Evolutionary conservation across 2,113 vertebrate species (phyloP).

Genomic region (Coregonus clupeaformis): DNA sequence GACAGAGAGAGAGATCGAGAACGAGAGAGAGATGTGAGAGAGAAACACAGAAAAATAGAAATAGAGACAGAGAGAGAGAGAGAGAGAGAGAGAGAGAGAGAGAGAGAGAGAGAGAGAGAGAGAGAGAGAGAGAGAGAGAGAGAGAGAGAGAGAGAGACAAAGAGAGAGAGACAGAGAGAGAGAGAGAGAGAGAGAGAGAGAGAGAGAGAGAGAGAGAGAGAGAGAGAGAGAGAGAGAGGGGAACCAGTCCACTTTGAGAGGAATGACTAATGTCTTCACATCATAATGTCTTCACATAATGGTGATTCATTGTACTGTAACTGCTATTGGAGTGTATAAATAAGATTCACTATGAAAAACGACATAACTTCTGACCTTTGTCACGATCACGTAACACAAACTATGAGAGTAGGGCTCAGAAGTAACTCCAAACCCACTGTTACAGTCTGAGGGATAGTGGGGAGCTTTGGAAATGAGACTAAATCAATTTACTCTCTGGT

Average conservation of each 20-base stretch:
- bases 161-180: neutral
- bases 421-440: constrained; percentile 20
- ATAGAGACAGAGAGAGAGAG: neutral
- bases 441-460: constrained; percentile 15
- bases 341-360: constrained; percentile 45
- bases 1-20: neutral
- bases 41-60: neutral
- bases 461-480: constrained; percentile 31
- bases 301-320: constrained; percentile 37
- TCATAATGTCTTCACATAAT: constrained; percentile 32
- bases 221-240: neutral
- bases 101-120: neutral
- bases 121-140: neutral
- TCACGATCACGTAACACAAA: constrained; percentile 35
- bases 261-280: constrained; percentile 39
- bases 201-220: neutral
- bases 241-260: constrained; percentile 16
- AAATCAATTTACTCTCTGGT: constrained; percentile 48
- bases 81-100: neutral
- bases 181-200: neutral
- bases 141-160: neutral
- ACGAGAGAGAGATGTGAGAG: neutral
- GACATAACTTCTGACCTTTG: constrained; percentile 37
- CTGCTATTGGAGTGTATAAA: constrained; percentile 27
- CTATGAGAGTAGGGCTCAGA: neutral